Evolutionary conservation across 2,888 invertebrate species (phyloP), one percentile per base, ranked within the genome.

Genomic region (Branchellion lobata): DNA sequence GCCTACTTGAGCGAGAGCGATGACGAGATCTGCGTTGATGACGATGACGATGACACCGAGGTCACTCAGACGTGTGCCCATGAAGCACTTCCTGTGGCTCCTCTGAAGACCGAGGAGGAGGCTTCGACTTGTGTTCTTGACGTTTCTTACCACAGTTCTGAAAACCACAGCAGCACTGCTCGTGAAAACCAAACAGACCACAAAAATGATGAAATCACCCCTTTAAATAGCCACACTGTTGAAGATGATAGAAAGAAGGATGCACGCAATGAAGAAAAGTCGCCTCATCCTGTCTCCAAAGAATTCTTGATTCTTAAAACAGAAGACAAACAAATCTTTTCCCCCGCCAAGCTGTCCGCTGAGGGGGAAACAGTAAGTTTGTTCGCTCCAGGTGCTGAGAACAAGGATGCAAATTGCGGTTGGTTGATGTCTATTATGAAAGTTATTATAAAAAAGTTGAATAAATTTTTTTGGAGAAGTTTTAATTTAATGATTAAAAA

Each of bases 11-110:
- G 80, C 47, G 81, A 79, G 21, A 80, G 74, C 47, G 82, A 82
- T 47, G 82, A 82, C 61, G 80, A 79, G n/a, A 81, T 80, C 29
- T 79, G 81, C 74, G 81, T 81, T 40, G 82, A 82, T 51, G 81
- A 82, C 47, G 82, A 82, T 74, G 82, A 82, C 61, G 82, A 78
- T 34, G 82, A 82, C 74, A 40, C 14, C 40, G 40, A 40, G 5
- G 14, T 8, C 14, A 14, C 14, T 40, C 40, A 5, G 8, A 8
- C 14, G 8, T 40, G 8, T 40, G 5, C 40, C 5, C 14, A 5
- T 40, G 40, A 40, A 14, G 14, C 5, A 5, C 40, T 40, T n/a
- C n/a, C n/a, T 40, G 40, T 8, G 8, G 40, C 40, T 5, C 40
- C 40, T 40, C 40, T 14, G 8, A 40, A 40, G 8, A 40, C 5